A percentile compares a stretch with the other conserved stretches of the same genome.
Conservation (phyloP, 2,113 vertebrate species). For the Papio anubis region DNA sequence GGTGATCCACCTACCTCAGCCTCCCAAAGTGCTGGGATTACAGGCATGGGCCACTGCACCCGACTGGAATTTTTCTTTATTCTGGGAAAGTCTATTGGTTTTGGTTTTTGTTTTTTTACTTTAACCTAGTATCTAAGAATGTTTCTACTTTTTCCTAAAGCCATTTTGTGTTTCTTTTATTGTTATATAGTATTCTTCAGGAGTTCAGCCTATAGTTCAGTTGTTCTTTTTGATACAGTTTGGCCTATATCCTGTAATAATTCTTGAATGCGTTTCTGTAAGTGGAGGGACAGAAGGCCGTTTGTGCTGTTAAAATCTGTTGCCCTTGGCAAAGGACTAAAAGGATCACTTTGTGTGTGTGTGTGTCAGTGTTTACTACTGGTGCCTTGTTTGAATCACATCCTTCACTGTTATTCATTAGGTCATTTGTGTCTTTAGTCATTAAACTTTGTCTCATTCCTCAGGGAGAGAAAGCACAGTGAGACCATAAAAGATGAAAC, state of each 20-base stretch:
- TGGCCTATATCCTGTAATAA: conserved; percentile 14
- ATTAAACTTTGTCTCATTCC: conserved; percentile 50
- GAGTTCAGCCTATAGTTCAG: not conserved
- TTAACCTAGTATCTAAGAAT: not conserved
- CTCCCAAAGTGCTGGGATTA: no score
- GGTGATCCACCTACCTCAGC: no score
- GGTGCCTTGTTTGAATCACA: not conserved
- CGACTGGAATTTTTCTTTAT: not conserved
- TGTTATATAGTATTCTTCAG: not conserved
- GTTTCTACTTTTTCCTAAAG: not conserved
- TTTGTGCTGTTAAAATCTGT: conserved; percentile 50
- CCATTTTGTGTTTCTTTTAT: not conserved
- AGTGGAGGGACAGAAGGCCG: conserved; percentile 8
- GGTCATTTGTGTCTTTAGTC: conserved; percentile 35
- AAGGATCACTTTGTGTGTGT: not conserved
- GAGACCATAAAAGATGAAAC: not conserved
- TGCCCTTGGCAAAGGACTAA: conserved; percentile 44
- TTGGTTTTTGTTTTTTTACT: not conserved
- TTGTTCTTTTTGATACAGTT: not conserved
- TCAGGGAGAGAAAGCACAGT: not conserved
- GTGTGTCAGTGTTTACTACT: conserved; percentile 18
- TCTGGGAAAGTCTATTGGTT: not conserved
- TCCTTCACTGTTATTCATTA: conserved; percentile 61
- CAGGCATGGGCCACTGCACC: no score
- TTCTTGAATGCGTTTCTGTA: conserved; percentile 28